Evolutionary conservation across 1,140 invertebrate genomes (phyloP), one percentile per base, ranked within the genome.

Genomic region (Scaptomyza pallida): DNA sequence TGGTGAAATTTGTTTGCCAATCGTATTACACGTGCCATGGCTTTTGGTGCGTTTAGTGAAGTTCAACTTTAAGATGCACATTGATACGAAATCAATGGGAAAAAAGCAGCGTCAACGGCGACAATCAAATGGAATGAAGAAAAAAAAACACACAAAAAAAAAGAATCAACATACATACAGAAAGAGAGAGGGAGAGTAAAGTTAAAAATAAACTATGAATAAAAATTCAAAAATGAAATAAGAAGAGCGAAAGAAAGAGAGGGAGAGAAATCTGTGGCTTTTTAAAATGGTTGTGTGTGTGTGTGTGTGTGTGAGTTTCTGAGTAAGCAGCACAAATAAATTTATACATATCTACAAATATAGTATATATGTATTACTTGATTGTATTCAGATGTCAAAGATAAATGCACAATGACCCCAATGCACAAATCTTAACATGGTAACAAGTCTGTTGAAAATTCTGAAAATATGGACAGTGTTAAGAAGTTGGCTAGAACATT

Each of bases 151-250:
- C 54, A 50, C 16, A 30, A 19, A 59, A 55, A 37, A 69, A 54
- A 26, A 41, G 6, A 16, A 48, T 8, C 50, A 69, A 30, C 45
- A 55, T 50, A 70, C 54, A 72, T 75, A 63, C 78, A 78, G 61
- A n/a, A n/a, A n/a, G n/a, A n/a, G n/a, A 50, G 19, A 2, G 35
- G 33, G 54, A 71, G 78, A 80, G 52, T 60, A 74, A 75, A 64
- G 75, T 64, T 88, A 88, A 76, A 88, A 88, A 88, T 88, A 88
- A 88, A 88, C 72, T 77, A 82, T 78, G 82, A 88, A 81, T 78
- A 88, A 86, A 75, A 83, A 68, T 68, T 72, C 51, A 62, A 65
- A 64, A 77, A 71, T 61, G 26, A 30, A 43, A 72, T 68, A 67
- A 45, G 55, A 52, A 67, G 70, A 26, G 4, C 63, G 61, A 64